phyloP scores from a whole-genome alignment of 2,113 vertebrate genomes.

The Nesogale talazaci region DNA sequence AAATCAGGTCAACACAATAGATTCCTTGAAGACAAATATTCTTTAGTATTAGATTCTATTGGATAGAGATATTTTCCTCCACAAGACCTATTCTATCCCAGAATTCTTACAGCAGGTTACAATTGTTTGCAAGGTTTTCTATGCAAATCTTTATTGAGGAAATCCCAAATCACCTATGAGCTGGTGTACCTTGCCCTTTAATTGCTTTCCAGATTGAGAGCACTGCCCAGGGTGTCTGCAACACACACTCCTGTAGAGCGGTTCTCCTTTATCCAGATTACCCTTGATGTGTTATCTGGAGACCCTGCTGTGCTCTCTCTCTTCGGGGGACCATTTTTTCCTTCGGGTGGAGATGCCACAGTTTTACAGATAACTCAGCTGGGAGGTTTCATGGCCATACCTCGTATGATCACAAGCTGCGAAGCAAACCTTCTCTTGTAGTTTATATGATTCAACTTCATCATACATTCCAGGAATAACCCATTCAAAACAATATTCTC shows the following conservation, averaged over 20 bases:
- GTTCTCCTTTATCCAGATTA: conserved; percentile 79
- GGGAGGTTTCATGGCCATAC: conserved; percentile 59
- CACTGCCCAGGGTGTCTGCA: conserved; percentile 79
- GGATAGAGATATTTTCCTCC: conserved; percentile 20
- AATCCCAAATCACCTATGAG: conserved; percentile 70
- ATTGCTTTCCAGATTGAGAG: conserved; percentile 79
- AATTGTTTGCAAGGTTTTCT: conserved; percentile 55
- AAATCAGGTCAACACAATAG: not conserved
- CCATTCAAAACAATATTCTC: conserved; percentile 69
- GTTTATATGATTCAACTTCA: conserved; percentile 24
- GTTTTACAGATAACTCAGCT: conserved; percentile 76
- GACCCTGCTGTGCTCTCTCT: conserved; percentile 64
- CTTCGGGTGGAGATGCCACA: conserved; percentile 78
- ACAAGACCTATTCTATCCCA: conserved; percentile 1
- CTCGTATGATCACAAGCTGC: conserved; percentile 45
- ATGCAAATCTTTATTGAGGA: conserved; percentile 74
- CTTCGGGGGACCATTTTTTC: conserved; percentile 79
- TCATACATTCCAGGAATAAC: conserved; percentile 63
- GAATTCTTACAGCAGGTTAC: conserved; percentile 46
- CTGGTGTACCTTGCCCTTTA: conserved; percentile 77
- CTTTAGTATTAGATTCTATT: not conserved
- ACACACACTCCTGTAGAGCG: conserved; percentile 65
- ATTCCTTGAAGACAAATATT: not conserved
- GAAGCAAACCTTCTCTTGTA: conserved; percentile 68
- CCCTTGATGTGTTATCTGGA: conserved; percentile 81